phyloP scores from a whole-genome alignment of 2,888 invertebrate species.

The Mythimna pallens region DNA sequence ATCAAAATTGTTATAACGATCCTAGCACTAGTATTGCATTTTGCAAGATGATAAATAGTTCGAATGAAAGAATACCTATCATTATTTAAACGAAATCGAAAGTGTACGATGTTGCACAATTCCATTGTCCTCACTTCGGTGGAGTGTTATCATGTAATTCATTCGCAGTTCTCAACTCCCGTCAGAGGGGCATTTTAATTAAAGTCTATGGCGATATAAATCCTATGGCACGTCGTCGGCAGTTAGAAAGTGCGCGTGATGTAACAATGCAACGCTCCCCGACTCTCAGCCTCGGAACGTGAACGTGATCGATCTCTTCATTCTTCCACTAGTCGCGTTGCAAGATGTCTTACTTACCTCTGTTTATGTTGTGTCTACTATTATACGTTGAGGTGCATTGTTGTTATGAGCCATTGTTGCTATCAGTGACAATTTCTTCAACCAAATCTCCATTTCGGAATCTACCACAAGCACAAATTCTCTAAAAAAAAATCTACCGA shows the following conservation, averaged over 20 bases:
- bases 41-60: constrained; percentile 73
- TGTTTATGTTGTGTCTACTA: constrained; percentile 23
- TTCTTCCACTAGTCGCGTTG: constrained; percentile 69
- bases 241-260: constrained; percentile 85
- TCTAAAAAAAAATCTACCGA: background rate
- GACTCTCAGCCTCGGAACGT: constrained; percentile 71
- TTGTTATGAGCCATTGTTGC: constrained; percentile 23
- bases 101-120: constrained; percentile 81
- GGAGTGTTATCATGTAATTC: constrained; percentile 74
- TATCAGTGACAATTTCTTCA: background rate
- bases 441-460: background rate
- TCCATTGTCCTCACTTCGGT: constrained; percentile 79
- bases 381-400: constrained; percentile 9
- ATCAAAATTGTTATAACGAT: constrained; percentile 65
- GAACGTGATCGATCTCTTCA: constrained; percentile 80
- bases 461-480: background rate
- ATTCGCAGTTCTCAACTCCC: constrained; percentile 74
- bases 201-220: constrained; percentile 83
- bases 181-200: constrained; percentile 81
- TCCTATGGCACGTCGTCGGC: constrained; percentile 79
- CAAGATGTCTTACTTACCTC: constrained; percentile 69
- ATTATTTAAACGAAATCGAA: constrained; percentile 80
- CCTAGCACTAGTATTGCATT: constrained; percentile 61
- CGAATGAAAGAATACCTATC: constrained; percentile 72
- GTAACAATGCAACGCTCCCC: constrained; percentile 80